Percentiles rank a stretch among this genome's conserved stretches.
Conservation (phyloP, 2,113 vertebrate species). For the Lates calcarifer region DNA sequence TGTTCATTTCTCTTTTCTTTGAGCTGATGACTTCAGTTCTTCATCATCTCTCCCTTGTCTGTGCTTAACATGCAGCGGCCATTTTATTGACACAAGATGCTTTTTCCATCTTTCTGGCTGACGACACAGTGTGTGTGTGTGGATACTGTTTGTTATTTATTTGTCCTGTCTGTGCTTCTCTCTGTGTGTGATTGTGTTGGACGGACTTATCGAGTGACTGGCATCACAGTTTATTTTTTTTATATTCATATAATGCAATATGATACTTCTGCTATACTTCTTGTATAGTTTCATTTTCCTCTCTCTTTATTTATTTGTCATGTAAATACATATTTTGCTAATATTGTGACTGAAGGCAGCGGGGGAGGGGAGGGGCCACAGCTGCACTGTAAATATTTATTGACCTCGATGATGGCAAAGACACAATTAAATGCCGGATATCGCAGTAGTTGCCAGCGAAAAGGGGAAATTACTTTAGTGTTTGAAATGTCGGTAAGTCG, state of each 20-base stretch:
- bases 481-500: slow-evolving; percentile 49
- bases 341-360: slow-evolving; percentile 48
- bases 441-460: slow-evolving; percentile 39
- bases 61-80: slow-evolving; percentile 63
- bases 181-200: slow-evolving; percentile 51
- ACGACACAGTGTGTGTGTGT: slow-evolving; percentile 40
- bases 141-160: slow-evolving; percentile 46
- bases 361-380: slow-evolving; percentile 33
- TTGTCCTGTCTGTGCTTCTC: no score
- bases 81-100: slow-evolving; percentile 65
- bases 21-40: slow-evolving; percentile 58
- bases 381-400: slow-evolving; percentile 75
- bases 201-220: slow-evolving; percentile 52
- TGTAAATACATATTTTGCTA: slow-evolving; percentile 81
- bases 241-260: slow-evolving; percentile 78
- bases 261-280: slow-evolving; percentile 71
- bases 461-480: slow-evolving; percentile 37
- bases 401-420: slow-evolving; percentile 45
- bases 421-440: slow-evolving; percentile 46
- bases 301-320: slow-evolving; percentile 78
- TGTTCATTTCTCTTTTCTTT: slow-evolving; percentile 34
- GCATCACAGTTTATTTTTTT: slow-evolving; percentile 75
- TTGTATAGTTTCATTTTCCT: slow-evolving; percentile 71
- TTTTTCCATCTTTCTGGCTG: slow-evolving; percentile 73
- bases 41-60: slow-evolving; percentile 58